Percentiles rank a stretch among this genome's conserved stretches.
Conservation (phyloP, 2,113 vertebrate species). For the Antigone vipio region DNA sequence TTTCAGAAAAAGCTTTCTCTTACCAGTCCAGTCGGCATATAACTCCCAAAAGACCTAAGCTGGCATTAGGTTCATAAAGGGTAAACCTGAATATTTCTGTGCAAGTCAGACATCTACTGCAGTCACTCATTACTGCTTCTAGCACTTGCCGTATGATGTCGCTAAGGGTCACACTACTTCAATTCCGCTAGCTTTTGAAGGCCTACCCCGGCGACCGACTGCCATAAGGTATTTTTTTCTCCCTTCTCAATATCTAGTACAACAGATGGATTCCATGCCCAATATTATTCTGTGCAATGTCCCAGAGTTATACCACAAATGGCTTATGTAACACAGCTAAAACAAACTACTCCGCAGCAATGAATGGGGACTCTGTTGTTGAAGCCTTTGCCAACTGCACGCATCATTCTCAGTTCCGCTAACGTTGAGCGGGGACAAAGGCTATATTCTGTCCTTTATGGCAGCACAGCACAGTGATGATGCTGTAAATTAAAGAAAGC, state of each 20-base stretch:
- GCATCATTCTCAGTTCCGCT: conserved; percentile 3
- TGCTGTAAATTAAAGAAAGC: conserved; percentile 2
- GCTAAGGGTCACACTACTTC: neutral
- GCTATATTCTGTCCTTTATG: conserved; percentile 30
- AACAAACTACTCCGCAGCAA: conserved; percentile 5
- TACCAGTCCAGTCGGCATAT: neutral
- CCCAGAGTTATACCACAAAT: conserved; percentile 1
- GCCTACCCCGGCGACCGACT: neutral
- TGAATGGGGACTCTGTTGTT: conserved; percentile 54
- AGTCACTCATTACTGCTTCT: neutral
- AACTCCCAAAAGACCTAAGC: neutral
- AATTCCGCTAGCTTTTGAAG: neutral
- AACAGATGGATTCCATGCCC: conserved; percentile 13
- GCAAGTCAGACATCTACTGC: neutral
- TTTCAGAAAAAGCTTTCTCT: neutral
- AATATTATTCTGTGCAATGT: neutral
- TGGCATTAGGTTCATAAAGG: neutral
- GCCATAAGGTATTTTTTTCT: neutral
- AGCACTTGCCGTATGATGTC: neutral
- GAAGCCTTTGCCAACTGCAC: neutral
- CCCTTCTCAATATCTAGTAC: neutral
- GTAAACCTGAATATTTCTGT: neutral
- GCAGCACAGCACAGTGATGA: neutral
- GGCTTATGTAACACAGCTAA: conserved; percentile 24
- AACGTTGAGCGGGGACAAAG: neutral